Conservation (phyloP, 1,140 invertebrate genomes). For the Drosophila simulans region DNA sequence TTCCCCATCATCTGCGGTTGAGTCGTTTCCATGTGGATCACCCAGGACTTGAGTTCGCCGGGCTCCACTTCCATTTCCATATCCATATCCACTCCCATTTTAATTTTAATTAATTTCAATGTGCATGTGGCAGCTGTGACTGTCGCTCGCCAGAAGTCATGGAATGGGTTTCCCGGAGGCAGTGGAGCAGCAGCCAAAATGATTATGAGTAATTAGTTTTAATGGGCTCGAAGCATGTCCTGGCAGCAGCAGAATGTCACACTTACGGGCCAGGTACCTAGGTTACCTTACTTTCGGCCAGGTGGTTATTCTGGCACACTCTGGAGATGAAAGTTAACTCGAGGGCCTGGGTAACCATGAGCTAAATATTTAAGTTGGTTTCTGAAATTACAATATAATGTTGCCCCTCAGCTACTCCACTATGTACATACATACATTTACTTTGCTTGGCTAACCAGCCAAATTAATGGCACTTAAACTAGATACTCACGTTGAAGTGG, state of each 20-base stretch:
- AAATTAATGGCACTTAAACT: slow-evolving; percentile 13
- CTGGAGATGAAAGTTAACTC: slow-evolving; percentile 20
- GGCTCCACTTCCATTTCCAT: slow-evolving; percentile 20
- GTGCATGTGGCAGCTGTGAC: slow-evolving; percentile 41
- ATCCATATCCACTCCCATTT: slow-evolving; percentile 27
- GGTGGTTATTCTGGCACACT: background rate
- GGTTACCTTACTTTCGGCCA: slow-evolving; percentile 3
- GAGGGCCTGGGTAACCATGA: slow-evolving; percentile 12
- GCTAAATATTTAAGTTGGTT: slow-evolving; percentile 27
- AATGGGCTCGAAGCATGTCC: slow-evolving; percentile 51
- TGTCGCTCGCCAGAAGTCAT: slow-evolving; percentile 29
- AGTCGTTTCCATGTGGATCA: slow-evolving; percentile 41
- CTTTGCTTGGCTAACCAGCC: background rate
- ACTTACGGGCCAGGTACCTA: slow-evolving; percentile 3
- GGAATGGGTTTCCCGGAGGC: slow-evolving; percentile 7
- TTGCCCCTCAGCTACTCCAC: background rate
- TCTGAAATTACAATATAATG: slow-evolving; percentile 24
- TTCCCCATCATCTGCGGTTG: slow-evolving; percentile 60
- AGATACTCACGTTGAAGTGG: background rate
- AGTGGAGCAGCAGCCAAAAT: slow-evolving; percentile 48
- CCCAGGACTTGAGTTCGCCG: slow-evolving; percentile 35
- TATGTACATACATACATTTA: background rate
- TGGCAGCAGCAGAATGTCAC: slow-evolving; percentile 32
- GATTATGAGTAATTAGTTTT: slow-evolving; percentile 65
- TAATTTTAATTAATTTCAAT: slow-evolving; percentile 81